Evolutionary conservation across 2,888 invertebrate genomes (phyloP).

Genomic region (Lysandra coridon): DNA sequence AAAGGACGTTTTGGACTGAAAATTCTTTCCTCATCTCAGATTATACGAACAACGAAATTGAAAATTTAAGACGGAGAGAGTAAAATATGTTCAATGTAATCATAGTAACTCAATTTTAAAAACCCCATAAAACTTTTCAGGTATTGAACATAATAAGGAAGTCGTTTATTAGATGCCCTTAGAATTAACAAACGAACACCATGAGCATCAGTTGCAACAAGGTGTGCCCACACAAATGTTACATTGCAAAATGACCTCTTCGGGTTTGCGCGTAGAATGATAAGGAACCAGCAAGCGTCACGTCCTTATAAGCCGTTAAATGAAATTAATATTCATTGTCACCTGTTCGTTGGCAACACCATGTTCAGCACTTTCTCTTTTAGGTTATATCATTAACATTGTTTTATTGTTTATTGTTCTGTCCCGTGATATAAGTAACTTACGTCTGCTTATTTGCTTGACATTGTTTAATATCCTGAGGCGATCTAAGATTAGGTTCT

Average conservation of each 20-base stretch:
- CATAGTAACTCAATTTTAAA: no score
- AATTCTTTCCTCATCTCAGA: no score
- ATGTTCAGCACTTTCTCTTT: constrained; percentile 45
- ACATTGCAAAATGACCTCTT: constrained; percentile 16
- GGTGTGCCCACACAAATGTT: background rate
- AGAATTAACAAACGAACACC: background rate
- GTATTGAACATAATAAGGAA: background rate
- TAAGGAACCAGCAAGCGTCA: constrained; percentile 34
- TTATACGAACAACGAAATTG: no score
- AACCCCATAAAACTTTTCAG: no score
- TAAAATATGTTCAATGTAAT: no score
- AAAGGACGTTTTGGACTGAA: background rate
- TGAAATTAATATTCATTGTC: constrained; percentile 46
- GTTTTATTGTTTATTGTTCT: constrained; percentile 34
- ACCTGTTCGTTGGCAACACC: constrained; percentile 41
- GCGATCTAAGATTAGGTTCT: background rate
- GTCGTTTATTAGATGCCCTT: background rate
- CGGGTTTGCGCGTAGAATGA: constrained; percentile 33
- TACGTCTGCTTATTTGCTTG: background rate
- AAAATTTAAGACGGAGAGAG: no score
- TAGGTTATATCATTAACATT: constrained; percentile 26
- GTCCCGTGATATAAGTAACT: background rate
- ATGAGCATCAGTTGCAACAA: background rate
- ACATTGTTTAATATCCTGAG: background rate
- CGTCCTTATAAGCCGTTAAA: constrained; percentile 44